Evolutionary conservation across 2,113 vertebrate species (phyloP), one percentile per base, ranked within the genome.

Genomic region (Poeciliopsis retropinna): DNA sequence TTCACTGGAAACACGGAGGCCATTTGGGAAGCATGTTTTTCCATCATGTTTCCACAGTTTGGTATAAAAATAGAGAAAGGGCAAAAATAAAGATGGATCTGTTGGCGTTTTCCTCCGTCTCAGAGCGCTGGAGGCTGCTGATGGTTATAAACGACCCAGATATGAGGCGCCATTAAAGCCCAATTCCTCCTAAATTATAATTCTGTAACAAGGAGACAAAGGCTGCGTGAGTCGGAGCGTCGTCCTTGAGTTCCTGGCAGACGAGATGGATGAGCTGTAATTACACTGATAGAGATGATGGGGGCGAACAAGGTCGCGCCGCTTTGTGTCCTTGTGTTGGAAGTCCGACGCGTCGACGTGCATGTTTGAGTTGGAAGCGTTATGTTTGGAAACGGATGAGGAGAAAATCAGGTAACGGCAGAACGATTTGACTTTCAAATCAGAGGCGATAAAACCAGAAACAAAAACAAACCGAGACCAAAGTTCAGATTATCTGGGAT

Each of bases 211-310:
- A 82, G 79, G 60, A 79, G 67, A 60, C 32, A 28, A 44, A 54
- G 62, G 64, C 54, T 0, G 65, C 0, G 27, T 74, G 75, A 44
- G 68, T 68, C 70, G 80, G 74, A 72, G 73, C 63, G 65, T 66
- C 68, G 91, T 85, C 90, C 91, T 92, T 91, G 91, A 83, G 76
- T 79, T 70, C 57, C 64, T 88, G 91, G 78, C 88, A 88, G 88
- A 73, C 25, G 66, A 89, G 88, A 93, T 88, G 84, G 90, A 92
- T 91, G 92, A 87, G 82, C 65, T 83, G 88, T 89, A 91, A 92
- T 92, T 90, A 91, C 87, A 76, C 80, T 70, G 87, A 90, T 87
- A 75, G 86, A 89, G 87, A 89, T 83, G 89, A 87, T 87, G 63
- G 73, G 76, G 79, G 82, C 84, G 73, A 85, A 86, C 87, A 90